Evolutionary conservation across 2,797 vertebrate species (phyloP).

Genomic region (Danio kyathit): DNA sequence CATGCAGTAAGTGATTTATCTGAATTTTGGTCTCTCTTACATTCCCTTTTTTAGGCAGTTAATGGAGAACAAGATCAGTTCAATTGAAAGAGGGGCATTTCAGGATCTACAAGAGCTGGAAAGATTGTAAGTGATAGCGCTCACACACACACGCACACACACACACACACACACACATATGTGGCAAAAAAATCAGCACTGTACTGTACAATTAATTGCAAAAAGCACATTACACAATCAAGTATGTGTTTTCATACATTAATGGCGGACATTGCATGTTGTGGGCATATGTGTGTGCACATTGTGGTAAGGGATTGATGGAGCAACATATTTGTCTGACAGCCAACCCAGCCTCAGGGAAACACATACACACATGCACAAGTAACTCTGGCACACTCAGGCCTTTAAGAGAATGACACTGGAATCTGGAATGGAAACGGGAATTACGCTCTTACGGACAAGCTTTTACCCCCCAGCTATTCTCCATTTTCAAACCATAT

Average conservation of each 20-base stretch:
- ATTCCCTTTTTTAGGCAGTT: constrained; percentile 82
- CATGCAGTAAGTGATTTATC: constrained; percentile 26
- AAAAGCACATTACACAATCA: constrained; percentile 31
- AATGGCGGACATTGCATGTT: constrained; percentile 51
- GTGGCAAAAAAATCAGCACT: constrained; percentile 2
- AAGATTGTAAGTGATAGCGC: constrained; percentile 88
- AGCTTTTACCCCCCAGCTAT: constrained; percentile 56
- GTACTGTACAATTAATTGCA: constrained; percentile 29
- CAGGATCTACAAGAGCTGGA: constrained; percentile 98
- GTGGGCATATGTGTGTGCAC: constrained; percentile 43
- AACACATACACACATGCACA: constrained; percentile 59
- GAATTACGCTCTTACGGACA: constrained; percentile 72
- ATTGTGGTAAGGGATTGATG: constrained; percentile 84
- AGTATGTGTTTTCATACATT: constrained; percentile 31
- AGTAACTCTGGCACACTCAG: constrained; percentile 52
- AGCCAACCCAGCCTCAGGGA: constrained; percentile 83
- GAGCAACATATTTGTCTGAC: constrained; percentile 83
- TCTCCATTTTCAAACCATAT: constrained; percentile 43
- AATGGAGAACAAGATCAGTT: constrained; percentile 96
- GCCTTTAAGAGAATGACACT: constrained; percentile 79
- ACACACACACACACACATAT: constrained; percentile 25
- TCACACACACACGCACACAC: constrained; percentile 20
- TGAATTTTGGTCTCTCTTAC: constrained; percentile 49
- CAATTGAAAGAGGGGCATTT: constrained; percentile 96
- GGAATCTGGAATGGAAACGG: constrained; percentile 79